Base-by-base conservation (phyloP, 2,797 vertebrate species). In the Lycodopsis pacificus region DNA sequence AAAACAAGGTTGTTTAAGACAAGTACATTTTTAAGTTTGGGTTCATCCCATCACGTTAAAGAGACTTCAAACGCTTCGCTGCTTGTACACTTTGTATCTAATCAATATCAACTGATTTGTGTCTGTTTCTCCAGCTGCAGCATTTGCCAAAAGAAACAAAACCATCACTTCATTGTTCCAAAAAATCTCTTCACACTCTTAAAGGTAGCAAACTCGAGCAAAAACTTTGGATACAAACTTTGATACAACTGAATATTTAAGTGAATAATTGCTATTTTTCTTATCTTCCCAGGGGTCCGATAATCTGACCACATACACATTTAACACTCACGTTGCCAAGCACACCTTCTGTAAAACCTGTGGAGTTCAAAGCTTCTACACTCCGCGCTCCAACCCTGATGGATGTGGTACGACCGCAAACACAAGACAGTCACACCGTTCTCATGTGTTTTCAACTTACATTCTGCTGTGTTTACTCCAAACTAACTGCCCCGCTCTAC, bases 281-380 rank as follows among this genome's bases (percentile, higher is more conserved):
- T 51, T 22, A 40, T 61, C 38, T 38, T 42, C 3, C 13, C 71
- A 99, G 98, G 98, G 98, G 4, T 94, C 90, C 0, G 96, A 97
- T 40, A 95, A 95, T 81, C 91, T 99, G 86, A 97, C 96, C 64
- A 97, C 95, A 0, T 99, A 99, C 84, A 98, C 96, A 1, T 99
- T 98, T 87, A 98, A 99, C 89, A 98, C 97, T 2, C 97, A 96
- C 38, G 42, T 83, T 75, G 98, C 97, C 40, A 95, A 97, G 91
- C 98, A 99, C 86, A 98, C 94, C 0, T 99, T 99, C 92, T 99
- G 98, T 93, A 99, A 97, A 92, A 96, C 87, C 27, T 99, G 98
- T n/a, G 97, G 98, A 0, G 97, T 99, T 61, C 98, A 99, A 93
- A 99, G 98, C 92, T 99, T 99, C 94, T 98, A 97, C 86, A 96